Percentiles rank a stretch among this genome's conserved stretches.
These are phyloP conservation scores for Fundulus diaphanus DNA, from an alignment of 2,797 vertebrate genomes.

Conservation along the genomic window DNA sequence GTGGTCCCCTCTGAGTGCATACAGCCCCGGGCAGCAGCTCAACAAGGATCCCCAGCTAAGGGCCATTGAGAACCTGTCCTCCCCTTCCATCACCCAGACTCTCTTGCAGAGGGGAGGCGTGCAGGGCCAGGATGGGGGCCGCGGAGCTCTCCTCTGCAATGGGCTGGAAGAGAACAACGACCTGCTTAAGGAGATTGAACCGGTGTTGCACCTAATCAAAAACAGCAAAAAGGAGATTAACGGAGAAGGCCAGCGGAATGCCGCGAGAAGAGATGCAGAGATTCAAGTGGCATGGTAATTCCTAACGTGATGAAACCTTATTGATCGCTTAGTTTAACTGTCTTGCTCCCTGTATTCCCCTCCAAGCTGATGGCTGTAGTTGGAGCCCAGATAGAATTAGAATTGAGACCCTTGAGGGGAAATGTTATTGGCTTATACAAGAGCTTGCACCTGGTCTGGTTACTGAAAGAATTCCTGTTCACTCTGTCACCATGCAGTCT, in stretches of 20 bases:
- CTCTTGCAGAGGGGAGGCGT: conserved; percentile 70
- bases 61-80: conserved; percentile 81
- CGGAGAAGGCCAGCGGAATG: conserved; percentile 80
- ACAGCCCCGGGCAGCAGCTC: conserved; percentile 63
- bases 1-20: conserved; percentile 73
- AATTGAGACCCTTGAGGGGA: conserved; percentile 23
- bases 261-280: conserved; percentile 86
- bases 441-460: conserved; percentile 36
- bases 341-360: conserved; percentile 26
- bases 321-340: conserved; percentile 36
- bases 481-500: conserved; percentile 18
- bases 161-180: conserved; percentile 87
- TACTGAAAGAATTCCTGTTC: conserved; percentile 28
- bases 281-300: conserved; percentile 94
- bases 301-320: conserved; percentile 27
- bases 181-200: conserved; percentile 93
- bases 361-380: conserved; percentile 1
- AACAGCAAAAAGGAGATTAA: conserved; percentile 81
- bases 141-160: conserved; percentile 78
- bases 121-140: conserved; percentile 68
- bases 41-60: conserved; percentile 84
- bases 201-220: conserved; percentile 90
- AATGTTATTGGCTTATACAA: conserved; percentile 31
- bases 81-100: conserved; percentile 69
- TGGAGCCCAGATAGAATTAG: conserved; percentile 27